Base-by-base conservation (phyloP, 2,113 vertebrate species). In the Nothoprocta perdicaria region DNA sequence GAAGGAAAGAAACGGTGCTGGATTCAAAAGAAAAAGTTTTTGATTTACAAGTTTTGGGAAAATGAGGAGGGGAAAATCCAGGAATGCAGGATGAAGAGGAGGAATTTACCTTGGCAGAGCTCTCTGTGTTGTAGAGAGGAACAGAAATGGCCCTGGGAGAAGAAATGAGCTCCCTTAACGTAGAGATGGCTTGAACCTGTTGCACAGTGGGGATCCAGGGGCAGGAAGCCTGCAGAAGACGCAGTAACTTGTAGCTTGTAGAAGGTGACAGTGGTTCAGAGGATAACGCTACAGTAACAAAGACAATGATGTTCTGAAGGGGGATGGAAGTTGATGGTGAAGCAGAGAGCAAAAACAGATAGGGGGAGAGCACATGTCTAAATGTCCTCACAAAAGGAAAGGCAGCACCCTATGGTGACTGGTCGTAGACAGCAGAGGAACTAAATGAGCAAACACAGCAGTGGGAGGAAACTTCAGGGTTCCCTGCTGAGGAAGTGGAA, bases 1-100 rank as follows among this genome's bases (percentile, higher is more conserved):
- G 91, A 90, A 84, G 43, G 45, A 78, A 66, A 68, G 50, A 93
- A 90, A 82, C 43, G 41, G 35, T 18, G 26, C 60, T 91, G 38
- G 14, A 74, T 43, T 77, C 6, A 62, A 71, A 55, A 48, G n/a
- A 92, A 48, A 35, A 92, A 92, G 8, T 35, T 86, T 92, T 63
- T 12, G 33, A 10, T 71, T 77, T 13, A 31, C 74, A 76, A 53
- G 24, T 38, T 81, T 45, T 65, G n/a, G 29, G 50, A 80, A 84
- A 89, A 81, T 67, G 31, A 73, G 63, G 33, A 75, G 29, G 41
- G 38, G 87, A 60, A 77, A 90, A 23, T 48, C 21, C 45, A 58
- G 62, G 16, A 75, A 81, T 65, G 5, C 35, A 38, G 93, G 62
- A 65, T 10, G 17, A 41, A 55, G 78, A 82, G 88, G 45, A 77